These are phyloP conservation scores for Schizaphis graminum DNA, from an alignment of 2,888 invertebrate species.

Conservation along the genomic window DNA sequence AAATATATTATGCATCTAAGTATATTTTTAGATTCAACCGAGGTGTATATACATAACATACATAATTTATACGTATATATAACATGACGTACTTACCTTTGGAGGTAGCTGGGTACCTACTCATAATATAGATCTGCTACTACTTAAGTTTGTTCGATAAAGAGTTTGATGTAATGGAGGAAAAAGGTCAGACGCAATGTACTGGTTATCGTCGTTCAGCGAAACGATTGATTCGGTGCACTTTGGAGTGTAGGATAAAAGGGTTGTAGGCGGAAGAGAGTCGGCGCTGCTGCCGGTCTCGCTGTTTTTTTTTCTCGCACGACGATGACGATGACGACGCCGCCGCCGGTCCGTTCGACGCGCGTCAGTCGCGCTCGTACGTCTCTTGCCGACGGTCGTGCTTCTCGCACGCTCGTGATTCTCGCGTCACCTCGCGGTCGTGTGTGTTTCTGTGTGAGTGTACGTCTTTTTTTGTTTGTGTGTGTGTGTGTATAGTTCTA, in stretches of 20 bases:
- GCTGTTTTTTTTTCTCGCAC: slow-evolving; percentile 52
- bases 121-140: not conserved
- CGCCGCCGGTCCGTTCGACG: slow-evolving; percentile 51
- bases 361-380: slow-evolving; percentile 62
- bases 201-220: not conserved
- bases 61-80: not conserved
- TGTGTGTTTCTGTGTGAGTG: not conserved
- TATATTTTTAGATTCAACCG: not conserved
- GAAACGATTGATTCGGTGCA: slow-evolving; percentile 43
- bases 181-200: not conserved
- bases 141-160: not conserved
- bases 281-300: slow-evolving; percentile 45
- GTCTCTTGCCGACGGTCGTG: slow-evolving; percentile 27
- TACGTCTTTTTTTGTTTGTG: not conserved
- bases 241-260: slow-evolving; percentile 4
- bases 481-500: not conserved
- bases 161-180: not conserved
- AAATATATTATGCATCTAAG: not conserved
- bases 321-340: not conserved
- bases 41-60: not conserved
- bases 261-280: slow-evolving; percentile 50
- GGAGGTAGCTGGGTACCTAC: not conserved
- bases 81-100: not conserved
- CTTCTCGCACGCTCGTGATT: not conserved
- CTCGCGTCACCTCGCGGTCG: not conserved